phyloP scores from a whole-genome alignment of 2,888 invertebrate species.

The Argyresthia albistria region DNA sequence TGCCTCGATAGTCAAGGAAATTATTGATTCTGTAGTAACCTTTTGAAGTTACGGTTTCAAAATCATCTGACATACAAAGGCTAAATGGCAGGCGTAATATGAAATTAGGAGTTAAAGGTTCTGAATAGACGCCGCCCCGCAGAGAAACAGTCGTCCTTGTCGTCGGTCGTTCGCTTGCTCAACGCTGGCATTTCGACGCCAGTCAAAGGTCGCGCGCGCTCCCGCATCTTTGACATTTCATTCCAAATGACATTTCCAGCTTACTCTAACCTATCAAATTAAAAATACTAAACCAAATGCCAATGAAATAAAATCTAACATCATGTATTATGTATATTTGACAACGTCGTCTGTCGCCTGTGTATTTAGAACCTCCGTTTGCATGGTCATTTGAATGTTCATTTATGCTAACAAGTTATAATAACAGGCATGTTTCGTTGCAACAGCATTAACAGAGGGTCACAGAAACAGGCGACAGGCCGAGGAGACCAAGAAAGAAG shows the following conservation, averaged over 20 bases:
- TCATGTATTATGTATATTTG: too few species aligned
- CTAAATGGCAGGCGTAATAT: conserved; percentile 64
- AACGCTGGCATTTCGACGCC: conserved; percentile 63
- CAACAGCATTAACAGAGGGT: conserved; percentile 51
- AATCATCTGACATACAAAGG: conserved; percentile 19
- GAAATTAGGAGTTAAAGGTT: conserved; percentile 44
- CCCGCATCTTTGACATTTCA: conserved; percentile 61
- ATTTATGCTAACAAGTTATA: conserved; percentile 5
- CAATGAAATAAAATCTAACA: not conserved
- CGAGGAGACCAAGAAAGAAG: conserved; percentile 84
- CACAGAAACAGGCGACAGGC: conserved; percentile 79
- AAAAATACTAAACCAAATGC: conserved; percentile 18
- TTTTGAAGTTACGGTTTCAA: conserved; percentile 23
- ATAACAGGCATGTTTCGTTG: conserved; percentile 17
- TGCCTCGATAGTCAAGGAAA: conserved; percentile 44
- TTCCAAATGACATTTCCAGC: conserved; percentile 49
- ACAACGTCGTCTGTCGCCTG: too few species aligned
- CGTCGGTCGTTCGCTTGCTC: conserved; percentile 57
- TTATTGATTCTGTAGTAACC: conserved; percentile 51
- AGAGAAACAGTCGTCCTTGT: conserved; percentile 70
- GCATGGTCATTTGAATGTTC: not conserved
- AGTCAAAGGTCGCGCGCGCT: conserved; percentile 68
- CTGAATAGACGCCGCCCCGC: conserved; percentile 15
- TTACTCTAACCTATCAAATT: conserved; percentile 21
- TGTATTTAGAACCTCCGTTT: too few species aligned